Evolutionary conservation across 1,140 invertebrate genomes (phyloP), one percentile per base, ranked within the genome.

Genomic region (Achatina immaculata): DNA sequence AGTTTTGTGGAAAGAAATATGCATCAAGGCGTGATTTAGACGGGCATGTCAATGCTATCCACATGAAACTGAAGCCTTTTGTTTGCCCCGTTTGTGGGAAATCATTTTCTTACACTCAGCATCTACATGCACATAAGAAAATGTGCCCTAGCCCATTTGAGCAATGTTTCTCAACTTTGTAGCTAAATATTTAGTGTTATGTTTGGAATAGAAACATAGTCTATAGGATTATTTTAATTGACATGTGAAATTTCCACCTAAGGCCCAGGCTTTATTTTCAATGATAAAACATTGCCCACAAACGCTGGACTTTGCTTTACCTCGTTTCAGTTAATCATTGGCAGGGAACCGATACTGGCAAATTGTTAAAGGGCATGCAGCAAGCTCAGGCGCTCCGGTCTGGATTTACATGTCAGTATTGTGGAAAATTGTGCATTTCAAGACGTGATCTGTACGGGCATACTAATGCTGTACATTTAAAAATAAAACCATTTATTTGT

Each of bases 401-500:
- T 1, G 76, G 76, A 45, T 78, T 78, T 40, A 36, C 55, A 19
- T 78, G 76, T 48, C 76, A 68, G n/a, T 43, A 78, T 31, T 78
- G 76, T 78, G 76, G 76, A 34, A 78, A 78, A 43, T 68, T 45
- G 55, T 78, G 76, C 28, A 78, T 83, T 66, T 80, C 78, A n/a
- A 74, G 71, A 68, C 78, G 78, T 45, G 82, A 83, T 75, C 48
- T 68, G 28, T 73, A 74, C 71, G 82, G 82, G n/a, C 82, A 83
- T 80, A 69, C 78, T n/a, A 83, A 83, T 72, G 78, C 78, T 58
- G 62, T 83, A 4, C 82, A 83, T 69, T 68, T 83, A 42, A 83
- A 83, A 42, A 69, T 74, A 31, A 83, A 83, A 58, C 82, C 82
- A 16, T 83, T 80, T 66, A 28, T 80, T 62, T 83, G 82, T 66